phyloP scores from a whole-genome alignment of 2,797 vertebrate genomes.

The Enoplosus armatus region DNA sequence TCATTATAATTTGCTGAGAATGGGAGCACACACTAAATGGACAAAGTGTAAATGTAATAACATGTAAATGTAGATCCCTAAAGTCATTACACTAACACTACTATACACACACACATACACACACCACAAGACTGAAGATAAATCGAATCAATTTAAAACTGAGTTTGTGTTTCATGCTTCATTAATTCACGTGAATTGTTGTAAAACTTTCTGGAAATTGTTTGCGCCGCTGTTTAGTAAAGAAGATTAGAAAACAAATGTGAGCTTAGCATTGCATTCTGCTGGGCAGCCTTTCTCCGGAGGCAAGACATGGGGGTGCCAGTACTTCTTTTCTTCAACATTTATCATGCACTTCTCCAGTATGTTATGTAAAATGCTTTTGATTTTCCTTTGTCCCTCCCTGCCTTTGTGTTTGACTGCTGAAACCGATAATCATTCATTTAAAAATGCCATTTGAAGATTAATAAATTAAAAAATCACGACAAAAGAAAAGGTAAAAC shows the following conservation, averaged over 20 bases:
- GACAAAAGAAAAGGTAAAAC: not conserved
- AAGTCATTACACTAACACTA: conserved; percentile 6
- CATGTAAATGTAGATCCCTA: not conserved
- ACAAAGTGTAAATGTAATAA: not conserved
- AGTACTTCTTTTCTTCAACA: not conserved
- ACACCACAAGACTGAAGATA: not conserved
- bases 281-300: not conserved
- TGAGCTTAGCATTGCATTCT: not conserved
- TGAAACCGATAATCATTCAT: not conserved
- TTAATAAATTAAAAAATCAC: not conserved
- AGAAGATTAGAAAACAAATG: conserved; percentile 14
- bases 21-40: not conserved
- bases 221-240: not conserved
- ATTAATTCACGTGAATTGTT: not conserved
- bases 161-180: not conserved
- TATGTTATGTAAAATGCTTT: not conserved
- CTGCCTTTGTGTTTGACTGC: not conserved
- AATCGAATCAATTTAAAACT: not conserved
- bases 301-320: not conserved
- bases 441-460: not conserved
- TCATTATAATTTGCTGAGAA: not conserved
- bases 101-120: not conserved
- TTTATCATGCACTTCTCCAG: not conserved
- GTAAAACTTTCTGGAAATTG: not conserved
- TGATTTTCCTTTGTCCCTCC: not conserved